phyloP scores from a whole-genome alignment of 2,888 invertebrate species.

The Hydraecia micacea region DNA sequence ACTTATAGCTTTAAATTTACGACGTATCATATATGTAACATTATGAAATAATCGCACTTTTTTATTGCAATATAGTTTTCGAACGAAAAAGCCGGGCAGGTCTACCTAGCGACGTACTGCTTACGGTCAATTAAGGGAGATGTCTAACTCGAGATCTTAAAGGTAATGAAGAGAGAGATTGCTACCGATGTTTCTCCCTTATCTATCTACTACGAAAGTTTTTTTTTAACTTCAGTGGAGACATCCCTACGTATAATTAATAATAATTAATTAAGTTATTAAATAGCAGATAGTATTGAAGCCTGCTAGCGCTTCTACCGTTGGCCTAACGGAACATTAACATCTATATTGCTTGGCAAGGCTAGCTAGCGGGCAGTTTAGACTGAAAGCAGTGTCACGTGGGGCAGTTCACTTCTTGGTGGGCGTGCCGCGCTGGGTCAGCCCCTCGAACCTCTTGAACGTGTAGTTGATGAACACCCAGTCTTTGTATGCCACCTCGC shows the following conservation, averaged over 20 bases:
- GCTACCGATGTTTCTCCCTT: constrained; percentile 14
- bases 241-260: constrained; percentile 33
- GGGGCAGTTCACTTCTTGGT: constrained; percentile 92
- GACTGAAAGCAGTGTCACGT: constrained; percentile 60
- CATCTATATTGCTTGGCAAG: constrained; percentile 53
- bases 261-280: constrained; percentile 38
- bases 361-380: constrained; percentile 51
- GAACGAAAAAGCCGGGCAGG: constrained; percentile 41
- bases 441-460: constrained; percentile 99
- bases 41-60: constrained; percentile 58
- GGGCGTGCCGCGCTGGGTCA: constrained; percentile 96
- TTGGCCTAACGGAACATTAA: constrained; percentile 30
- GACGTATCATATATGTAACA: constrained; percentile 44
- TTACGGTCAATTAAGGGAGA: constrained; percentile 23
- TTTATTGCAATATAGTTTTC: constrained; percentile 41
- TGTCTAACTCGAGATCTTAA: constrained; percentile 21
- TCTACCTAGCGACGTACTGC: constrained; percentile 46
- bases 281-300: constrained; percentile 43
- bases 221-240: constrained; percentile 10
- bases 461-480: constrained; percentile 99
- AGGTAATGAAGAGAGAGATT: constrained; percentile 8
- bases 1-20: constrained; percentile 48
- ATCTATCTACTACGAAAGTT: constrained; percentile 12
- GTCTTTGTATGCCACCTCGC: constrained; percentile 98
- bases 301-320: constrained; percentile 49